Base-by-base conservation (phyloP, 2,113 vertebrate genomes). In the Eurystomus gularis region DNA sequence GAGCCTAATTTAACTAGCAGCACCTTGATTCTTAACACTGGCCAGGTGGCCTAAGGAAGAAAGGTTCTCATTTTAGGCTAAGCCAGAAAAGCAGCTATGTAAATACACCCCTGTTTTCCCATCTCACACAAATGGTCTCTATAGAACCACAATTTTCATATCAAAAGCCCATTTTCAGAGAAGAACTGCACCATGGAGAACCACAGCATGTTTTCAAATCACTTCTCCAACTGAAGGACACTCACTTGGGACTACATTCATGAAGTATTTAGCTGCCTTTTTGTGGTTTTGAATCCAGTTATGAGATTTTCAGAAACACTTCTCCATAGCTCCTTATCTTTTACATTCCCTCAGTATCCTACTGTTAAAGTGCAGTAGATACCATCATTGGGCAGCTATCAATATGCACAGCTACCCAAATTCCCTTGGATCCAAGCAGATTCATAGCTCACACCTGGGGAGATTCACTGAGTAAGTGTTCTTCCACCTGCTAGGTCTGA, bases 231-330 rank as follows among this genome's bases (percentile, higher is more conserved):
- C 21, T 82, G 48, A 46, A 57, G 42, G 17, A 75, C 46, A 18
- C 44, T 86, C 25, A 7, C 17, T 55, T 81, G 20, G 29, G 49
- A 26, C 4, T 66, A 40, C 0, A 0, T 73, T 86, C 28, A 40
- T 44, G 49, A 83, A 90, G 44, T 12, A 61, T 39, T 94, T 48
- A 78, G 7, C 37, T 71, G 26, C 10, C 18, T 60, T 82, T 87
- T 68, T 25, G 18, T 25, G 55, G 21, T 35, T 85, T 88, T 85
- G 13, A 78, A 76, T 42, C 19, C 15, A 91, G 0, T 54, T n/a
- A 48, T 48, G 39, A 76, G 26, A 55, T 82, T 82, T 91, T 85
- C 66, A 72, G 65, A 82, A 75, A 33, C 5, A 52, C 40, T 85
- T 64, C 24, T 51, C 57, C 48, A 4, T 39, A 64, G 39, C 13